A percentile compares a stretch with the other conserved stretches of the same genome.
Conservation (phyloP, 2,113 vertebrate genomes). For the Panthera uncia region DNA sequence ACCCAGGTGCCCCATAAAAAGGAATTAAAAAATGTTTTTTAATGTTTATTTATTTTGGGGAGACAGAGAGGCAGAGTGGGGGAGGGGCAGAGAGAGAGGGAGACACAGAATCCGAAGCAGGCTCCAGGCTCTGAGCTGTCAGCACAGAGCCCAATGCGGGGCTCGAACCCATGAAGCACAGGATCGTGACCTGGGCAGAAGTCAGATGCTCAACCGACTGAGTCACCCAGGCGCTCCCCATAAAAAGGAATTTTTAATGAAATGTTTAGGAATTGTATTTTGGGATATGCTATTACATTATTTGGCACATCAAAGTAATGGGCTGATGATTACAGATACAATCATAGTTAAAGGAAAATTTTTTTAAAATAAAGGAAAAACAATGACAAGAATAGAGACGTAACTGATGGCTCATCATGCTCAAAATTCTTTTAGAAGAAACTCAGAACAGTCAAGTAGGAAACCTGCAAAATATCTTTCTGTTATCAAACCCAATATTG, state of each 20-base stretch:
- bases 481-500: accelerated
- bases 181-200: too few species aligned
- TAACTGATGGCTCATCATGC: not conserved
- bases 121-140: too few species aligned
- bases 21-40: too few species aligned
- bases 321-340: not conserved
- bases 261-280: not conserved
- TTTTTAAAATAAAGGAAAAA: not conserved
- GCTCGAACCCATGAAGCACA: too few species aligned
- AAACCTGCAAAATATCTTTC: not conserved
- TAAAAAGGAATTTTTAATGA: not conserved
- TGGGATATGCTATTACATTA: not conserved
- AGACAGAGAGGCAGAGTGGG: too few species aligned
- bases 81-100: too few species aligned
- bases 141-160: too few species aligned
- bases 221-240: not conserved
- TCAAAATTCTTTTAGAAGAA: not conserved
- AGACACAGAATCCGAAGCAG: too few species aligned
- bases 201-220: too few species aligned
- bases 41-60: too few species aligned
- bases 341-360: not conserved
- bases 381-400: not conserved
- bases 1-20: too few species aligned
- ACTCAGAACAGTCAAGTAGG: not conserved
- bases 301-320: not conserved